Evolutionary conservation across 2,888 invertebrate genomes (phyloP).

Genomic region (Allolobophora icterica): DNA sequence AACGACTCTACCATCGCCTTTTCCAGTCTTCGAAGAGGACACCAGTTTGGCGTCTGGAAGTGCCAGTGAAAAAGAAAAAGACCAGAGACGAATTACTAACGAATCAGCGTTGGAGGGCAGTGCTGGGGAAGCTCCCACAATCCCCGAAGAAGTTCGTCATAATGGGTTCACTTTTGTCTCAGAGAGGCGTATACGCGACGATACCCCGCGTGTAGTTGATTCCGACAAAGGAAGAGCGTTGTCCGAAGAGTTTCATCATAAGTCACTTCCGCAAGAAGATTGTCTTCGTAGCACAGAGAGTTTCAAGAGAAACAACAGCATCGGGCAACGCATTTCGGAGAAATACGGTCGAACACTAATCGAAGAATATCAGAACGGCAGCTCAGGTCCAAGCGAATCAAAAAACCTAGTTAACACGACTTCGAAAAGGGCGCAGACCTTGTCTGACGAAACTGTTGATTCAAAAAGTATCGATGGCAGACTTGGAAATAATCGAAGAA

Average conservation of each 20-base stretch:
- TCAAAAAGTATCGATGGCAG: background rate
- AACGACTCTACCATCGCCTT: background rate
- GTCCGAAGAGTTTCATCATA: background rate
- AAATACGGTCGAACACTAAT: background rate
- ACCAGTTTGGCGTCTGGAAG: background rate
- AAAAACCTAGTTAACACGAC: background rate
- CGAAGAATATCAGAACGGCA: background rate
- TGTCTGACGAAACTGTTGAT: too few relatives aligned
- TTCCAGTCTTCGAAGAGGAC: conserved; percentile 1
- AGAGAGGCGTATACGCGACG: background rate
- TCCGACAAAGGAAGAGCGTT: background rate
- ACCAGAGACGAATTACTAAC: background rate
- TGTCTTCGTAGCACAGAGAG: background rate
- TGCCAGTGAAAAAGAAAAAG: background rate
- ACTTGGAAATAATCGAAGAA: background rate
- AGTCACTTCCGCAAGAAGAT: background rate
- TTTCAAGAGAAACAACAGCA: background rate
- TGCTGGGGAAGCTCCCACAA: background rate
- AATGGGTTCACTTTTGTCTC: background rate
- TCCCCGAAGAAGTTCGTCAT: background rate
- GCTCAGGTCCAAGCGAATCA: background rate
- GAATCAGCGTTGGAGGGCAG: background rate
- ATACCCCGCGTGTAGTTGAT: background rate
- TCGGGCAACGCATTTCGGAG: background rate
- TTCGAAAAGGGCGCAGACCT: too few relatives aligned